Conservation (phyloP, 2,113 vertebrate genomes). For the Todiramphus saurophagus region DNA sequence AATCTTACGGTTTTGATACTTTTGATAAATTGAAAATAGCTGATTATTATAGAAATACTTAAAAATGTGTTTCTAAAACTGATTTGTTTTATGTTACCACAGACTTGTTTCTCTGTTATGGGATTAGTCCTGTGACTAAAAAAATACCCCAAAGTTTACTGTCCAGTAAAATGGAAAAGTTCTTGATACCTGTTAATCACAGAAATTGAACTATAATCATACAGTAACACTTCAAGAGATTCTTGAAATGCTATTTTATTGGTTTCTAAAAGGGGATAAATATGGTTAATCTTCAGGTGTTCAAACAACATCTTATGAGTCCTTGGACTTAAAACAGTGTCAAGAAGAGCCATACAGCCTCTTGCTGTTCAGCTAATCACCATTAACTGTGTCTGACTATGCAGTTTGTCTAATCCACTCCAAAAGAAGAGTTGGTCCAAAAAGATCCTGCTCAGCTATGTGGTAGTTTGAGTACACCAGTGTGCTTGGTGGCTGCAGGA, state of each 20-base stretch:
- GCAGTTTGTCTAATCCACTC: neutral
- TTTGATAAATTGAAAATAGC: neutral
- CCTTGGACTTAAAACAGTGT: neutral
- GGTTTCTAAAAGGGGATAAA: neutral
- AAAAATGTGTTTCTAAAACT: neutral
- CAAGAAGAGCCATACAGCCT: neutral
- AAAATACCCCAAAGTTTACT: neutral
- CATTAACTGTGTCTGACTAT: neutral
- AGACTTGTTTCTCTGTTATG: neutral
- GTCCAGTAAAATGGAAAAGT: neutral
- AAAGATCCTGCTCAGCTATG: neutral
- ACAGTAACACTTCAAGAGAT: neutral
- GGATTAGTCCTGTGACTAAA: neutral
- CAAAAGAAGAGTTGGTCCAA: neutral
- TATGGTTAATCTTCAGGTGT: neutral
- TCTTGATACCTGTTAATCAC: neutral
- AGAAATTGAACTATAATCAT: neutral
- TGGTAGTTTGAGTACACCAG: neutral
- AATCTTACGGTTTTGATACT: neutral
- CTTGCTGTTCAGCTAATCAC: neutral
- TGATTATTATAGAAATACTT: neutral
- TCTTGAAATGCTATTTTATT: neutral
- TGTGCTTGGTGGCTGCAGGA: neutral
- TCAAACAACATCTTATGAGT: neutral
- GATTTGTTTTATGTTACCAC: neutral